A percentile compares a stretch with the other conserved stretches of the same genome.
Evolutionary conservation across 2,113 vertebrate genomes (phyloP).

Genomic region (Anguilla japonica): DNA sequence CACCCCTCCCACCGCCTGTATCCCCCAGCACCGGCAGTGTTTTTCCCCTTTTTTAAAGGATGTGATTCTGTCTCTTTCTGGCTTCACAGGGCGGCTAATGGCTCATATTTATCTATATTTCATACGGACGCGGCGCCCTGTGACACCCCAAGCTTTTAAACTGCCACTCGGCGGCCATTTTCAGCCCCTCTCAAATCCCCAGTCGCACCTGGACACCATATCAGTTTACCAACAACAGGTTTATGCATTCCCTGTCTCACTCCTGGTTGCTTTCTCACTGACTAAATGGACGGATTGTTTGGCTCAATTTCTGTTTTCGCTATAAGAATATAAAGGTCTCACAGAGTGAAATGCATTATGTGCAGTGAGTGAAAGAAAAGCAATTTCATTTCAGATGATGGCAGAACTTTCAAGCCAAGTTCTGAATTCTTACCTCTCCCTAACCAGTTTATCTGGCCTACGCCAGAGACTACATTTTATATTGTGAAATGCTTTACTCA

Average conservation of each 20-base stretch:
- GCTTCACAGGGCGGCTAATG: not conserved
- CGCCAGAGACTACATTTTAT: not conserved
- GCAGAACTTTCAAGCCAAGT: not conserved
- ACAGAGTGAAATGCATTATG: not conserved
- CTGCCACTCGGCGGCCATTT: not conserved
- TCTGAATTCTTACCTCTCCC: not conserved
- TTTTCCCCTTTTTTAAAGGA: too few species aligned
- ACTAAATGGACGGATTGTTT: conserved; percentile 6
- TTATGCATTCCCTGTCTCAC: conserved; percentile 11
- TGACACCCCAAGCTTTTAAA: conserved; percentile 19
- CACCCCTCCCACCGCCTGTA: too few species aligned
- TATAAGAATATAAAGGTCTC: not conserved
- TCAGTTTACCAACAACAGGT: conserved; percentile 3
- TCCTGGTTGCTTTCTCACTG: not conserved
- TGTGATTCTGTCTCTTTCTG: not conserved
- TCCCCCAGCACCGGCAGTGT: too few species aligned
- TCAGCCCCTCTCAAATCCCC: conserved; percentile 1
- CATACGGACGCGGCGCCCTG: conserved; percentile 16
- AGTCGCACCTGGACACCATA: conserved; percentile 11
- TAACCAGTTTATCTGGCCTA: not conserved
- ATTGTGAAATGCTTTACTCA: not conserved
- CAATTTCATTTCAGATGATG: not conserved
- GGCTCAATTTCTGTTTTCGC: not conserved
- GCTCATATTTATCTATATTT: conserved; percentile 26
- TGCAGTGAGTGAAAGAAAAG: not conserved